Conservation (phyloP, 2,888 invertebrate species). For the Lasioglossum leucozonium region DNA sequence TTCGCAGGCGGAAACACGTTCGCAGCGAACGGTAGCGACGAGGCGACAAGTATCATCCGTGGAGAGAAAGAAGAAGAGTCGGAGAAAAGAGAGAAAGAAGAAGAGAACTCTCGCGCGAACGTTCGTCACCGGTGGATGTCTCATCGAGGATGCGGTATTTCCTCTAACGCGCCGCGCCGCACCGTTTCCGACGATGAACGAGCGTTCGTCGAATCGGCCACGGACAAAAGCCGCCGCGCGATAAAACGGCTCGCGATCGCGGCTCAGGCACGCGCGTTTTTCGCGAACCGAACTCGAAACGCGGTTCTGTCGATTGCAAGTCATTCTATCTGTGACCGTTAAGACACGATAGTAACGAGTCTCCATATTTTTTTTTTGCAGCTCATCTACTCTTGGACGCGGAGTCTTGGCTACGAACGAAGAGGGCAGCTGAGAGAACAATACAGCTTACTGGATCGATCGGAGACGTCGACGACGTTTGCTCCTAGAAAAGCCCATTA, state of each 20-base stretch:
- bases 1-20: not conserved
- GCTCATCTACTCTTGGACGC: no score
- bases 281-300: not conserved
- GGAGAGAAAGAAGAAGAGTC: not conserved
- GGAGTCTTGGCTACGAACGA: not conserved
- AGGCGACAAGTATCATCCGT: not conserved
- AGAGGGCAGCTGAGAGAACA: not conserved
- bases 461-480: no score
- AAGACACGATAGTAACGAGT: no score
- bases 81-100: not conserved
- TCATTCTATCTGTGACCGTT: not conserved
- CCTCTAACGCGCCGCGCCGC: slow-evolving; percentile 57
- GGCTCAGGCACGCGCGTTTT: slow-evolving; percentile 4
- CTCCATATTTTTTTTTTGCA: no score
- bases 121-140: slow-evolving; percentile 64
- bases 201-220: slow-evolving; percentile 68
- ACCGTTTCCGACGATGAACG: slow-evolving; percentile 58
- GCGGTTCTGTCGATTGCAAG: not conserved
- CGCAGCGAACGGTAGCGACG: not conserved
- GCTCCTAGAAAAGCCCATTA: no score
- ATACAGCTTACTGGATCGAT: no score
- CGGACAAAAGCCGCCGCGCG: slow-evolving; percentile 25
- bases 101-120: slow-evolving; percentile 26
- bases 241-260: slow-evolving; percentile 9
- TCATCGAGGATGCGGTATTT: slow-evolving; percentile 69